Evolutionary conservation across 2,888 invertebrate species (phyloP).

Genomic region (Dendrolimus pini): DNA sequence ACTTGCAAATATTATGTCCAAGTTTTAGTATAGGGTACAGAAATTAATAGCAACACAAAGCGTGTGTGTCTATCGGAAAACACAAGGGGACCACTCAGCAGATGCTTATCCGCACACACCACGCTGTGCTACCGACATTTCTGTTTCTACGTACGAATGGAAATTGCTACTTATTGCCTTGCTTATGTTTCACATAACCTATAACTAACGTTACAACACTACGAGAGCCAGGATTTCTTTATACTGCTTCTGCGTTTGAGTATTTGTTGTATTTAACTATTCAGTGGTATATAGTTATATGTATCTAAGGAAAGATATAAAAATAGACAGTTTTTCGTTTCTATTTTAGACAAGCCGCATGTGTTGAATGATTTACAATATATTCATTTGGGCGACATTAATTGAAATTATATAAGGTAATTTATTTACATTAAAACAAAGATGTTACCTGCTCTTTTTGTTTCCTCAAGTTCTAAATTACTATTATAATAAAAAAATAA

Average conservation of each 20-base stretch:
- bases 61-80: slow-evolving; percentile 57
- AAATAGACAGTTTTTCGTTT: too few relatives aligned
- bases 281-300: too few relatives aligned
- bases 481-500: too few relatives aligned
- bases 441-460: too few relatives aligned
- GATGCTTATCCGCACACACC: slow-evolving; percentile 69
- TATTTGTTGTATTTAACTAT: background rate
- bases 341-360: too few relatives aligned
- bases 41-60: slow-evolving; percentile 69
- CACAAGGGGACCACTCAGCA: slow-evolving; percentile 71
- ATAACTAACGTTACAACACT: background rate
- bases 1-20: slow-evolving; percentile 73
- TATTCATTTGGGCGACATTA: too few relatives aligned
- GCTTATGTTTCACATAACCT: slow-evolving; percentile 9
- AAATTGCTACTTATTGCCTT: slow-evolving; percentile 32
- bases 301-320: too few relatives aligned
- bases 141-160: slow-evolving; percentile 30
- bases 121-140: slow-evolving; percentile 35
- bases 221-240: background rate
- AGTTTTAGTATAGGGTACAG: slow-evolving; percentile 64
- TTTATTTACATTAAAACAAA: too few relatives aligned
- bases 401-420: too few relatives aligned
- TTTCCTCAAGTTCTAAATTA: too few relatives aligned
- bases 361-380: too few relatives aligned
- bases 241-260: background rate